phyloP scores from a whole-genome alignment of 2,113 vertebrate species.

The Esox niger region DNA sequence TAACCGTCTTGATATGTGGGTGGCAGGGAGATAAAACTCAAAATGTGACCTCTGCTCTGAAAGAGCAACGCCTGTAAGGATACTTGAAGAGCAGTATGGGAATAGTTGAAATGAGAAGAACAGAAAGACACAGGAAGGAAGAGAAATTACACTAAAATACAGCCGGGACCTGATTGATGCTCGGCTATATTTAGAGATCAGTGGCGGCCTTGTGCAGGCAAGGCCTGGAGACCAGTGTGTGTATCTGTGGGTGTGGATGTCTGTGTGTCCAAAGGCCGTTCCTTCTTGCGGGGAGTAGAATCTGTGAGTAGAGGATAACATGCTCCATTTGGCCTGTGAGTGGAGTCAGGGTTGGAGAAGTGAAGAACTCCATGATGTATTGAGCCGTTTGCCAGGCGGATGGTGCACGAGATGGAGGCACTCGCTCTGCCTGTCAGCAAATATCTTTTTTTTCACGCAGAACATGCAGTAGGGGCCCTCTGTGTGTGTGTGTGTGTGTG shows the following conservation, averaged over 20 bases:
- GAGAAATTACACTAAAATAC: constrained; percentile 90
- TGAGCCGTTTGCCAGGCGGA: constrained; percentile 81
- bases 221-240: constrained; percentile 77
- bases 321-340: constrained; percentile 83
- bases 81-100: constrained; percentile 78
- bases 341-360: constrained; percentile 33
- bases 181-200: constrained; percentile 90
- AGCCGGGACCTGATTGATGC: constrained; percentile 86
- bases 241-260: constrained; percentile 10
- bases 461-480: constrained; percentile 77
- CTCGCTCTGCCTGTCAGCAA: constrained; percentile 85
- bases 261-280: constrained; percentile 45
- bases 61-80: constrained; percentile 82
- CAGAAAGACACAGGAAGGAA: constrained; percentile 51
- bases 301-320: constrained; percentile 89
- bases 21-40: constrained; percentile 56
- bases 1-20: constrained; percentile 61
- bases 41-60: constrained; percentile 74
- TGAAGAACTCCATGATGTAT: constrained; percentile 81
- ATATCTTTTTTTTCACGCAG: constrained; percentile 92
- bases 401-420: constrained; percentile 70
- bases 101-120: constrained; percentile 65
- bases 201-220: constrained; percentile 81
- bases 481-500: constrained; percentile 58
- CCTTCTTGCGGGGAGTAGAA: constrained; percentile 67